A percentile compares a stretch with the other conserved stretches of the same genome.
These are phyloP conservation scores for Euzetes globulus DNA, from an alignment of 2,888 invertebrate genomes.

Conservation along the genomic window DNA sequence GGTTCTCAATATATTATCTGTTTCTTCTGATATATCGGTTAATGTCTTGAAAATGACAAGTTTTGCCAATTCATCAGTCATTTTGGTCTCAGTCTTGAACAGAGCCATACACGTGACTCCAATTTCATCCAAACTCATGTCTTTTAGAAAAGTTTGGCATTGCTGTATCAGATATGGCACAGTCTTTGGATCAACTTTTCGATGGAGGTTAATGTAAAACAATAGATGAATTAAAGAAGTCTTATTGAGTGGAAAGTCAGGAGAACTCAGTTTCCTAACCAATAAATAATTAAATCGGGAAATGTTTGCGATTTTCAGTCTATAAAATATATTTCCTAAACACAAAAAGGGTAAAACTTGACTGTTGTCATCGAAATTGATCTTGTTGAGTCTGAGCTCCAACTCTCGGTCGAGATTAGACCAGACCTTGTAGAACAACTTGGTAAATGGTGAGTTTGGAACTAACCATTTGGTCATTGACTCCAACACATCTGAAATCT, in stretches of 20 bases:
- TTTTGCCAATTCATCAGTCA: background rate
- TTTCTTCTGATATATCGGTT: background rate
- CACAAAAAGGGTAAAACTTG: background rate
- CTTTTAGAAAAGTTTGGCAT: background rate
- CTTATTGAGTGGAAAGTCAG: background rate
- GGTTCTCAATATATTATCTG: background rate
- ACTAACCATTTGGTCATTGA: background rate
- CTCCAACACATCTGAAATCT: background rate
- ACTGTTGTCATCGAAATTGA: background rate
- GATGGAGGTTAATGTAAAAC: constrained; percentile 24
- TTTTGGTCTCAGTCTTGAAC: background rate
- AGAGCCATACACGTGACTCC: background rate
- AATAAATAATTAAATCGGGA: background rate
- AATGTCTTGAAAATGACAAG: background rate
- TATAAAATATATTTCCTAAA: background rate
- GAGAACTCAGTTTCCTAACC: background rate
- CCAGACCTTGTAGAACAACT: background rate
- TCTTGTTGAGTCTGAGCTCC: background rate
- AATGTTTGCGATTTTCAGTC: background rate
- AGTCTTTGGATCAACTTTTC: background rate
- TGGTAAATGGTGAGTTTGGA: background rate
- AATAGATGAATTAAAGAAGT: background rate
- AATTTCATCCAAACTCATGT: background rate
- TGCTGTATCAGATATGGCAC: background rate
- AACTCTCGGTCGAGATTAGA: background rate